A percentile compares a stretch with the other conserved stretches of the same genome.
These are phyloP conservation scores for Euproctis similis DNA, from an alignment of 2,888 invertebrate species.

Conservation along the genomic window DNA sequence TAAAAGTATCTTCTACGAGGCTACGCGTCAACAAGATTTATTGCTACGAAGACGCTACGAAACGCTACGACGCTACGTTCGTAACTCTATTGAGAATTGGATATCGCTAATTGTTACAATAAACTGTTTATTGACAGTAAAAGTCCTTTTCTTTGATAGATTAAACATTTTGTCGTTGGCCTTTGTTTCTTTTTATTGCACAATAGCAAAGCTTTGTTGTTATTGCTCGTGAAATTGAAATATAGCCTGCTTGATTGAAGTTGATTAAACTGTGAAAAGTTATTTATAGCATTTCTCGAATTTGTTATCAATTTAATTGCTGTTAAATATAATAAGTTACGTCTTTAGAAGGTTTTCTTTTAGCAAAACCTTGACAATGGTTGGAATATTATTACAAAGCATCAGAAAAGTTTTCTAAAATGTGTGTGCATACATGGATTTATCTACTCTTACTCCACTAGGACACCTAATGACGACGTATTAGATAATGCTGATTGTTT, in stretches of 20 bases:
- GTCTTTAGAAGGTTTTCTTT: too few species aligned
- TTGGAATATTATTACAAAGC: too few species aligned
- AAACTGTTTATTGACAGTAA: constrained; percentile 25
- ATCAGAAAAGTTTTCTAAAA: too few species aligned
- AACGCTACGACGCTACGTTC: constrained; percentile 7
- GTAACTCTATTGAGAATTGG: constrained; percentile 31
- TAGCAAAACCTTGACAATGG: too few species aligned
- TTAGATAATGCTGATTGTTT: too few species aligned
- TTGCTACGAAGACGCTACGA: constrained; percentile 27
- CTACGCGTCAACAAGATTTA: constrained; percentile 44
- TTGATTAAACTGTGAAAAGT: constrained; percentile 3
- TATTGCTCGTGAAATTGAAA: constrained; percentile 5
- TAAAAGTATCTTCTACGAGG: constrained; percentile 27
- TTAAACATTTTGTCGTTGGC: constrained; percentile 16
- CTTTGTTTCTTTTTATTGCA: constrained; percentile 9
- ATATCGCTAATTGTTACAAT: constrained; percentile 28
- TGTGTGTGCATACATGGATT: too few species aligned
- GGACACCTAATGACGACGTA: too few species aligned
- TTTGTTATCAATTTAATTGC: too few species aligned
- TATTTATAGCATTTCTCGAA: too few species aligned
- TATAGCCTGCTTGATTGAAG: background rate
- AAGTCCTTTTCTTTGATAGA: constrained; percentile 13
- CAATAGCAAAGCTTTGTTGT: constrained; percentile 4
- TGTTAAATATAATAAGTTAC: too few species aligned
- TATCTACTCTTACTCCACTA: too few species aligned